Evolutionary conservation across 2,797 vertebrate species (phyloP).

Genomic region (Halcyon badia): DNA sequence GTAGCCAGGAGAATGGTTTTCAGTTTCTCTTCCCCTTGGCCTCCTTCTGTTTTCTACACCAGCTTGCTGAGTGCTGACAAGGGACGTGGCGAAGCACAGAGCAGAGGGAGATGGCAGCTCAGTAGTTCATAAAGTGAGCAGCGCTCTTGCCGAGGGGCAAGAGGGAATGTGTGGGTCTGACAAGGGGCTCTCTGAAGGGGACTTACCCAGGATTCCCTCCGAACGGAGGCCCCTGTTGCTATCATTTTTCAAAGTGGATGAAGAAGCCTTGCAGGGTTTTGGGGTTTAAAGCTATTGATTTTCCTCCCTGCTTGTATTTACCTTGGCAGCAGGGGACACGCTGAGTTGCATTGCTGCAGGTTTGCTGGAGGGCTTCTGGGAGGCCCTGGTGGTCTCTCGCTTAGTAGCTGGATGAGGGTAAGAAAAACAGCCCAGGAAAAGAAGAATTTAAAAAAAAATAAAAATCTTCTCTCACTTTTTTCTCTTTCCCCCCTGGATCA

Average conservation of each 20-base stretch:
- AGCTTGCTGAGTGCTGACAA: not conserved
- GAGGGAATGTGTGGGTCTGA: not conserved
- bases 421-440: not conserved
- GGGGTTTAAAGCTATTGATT: not conserved
- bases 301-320: not conserved
- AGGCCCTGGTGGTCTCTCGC: not conserved
- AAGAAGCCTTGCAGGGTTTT: not conserved
- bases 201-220: not conserved
- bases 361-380: not conserved
- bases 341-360: rapidly evolving
- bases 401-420: not conserved
- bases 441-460: not conserved
- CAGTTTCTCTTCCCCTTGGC: constrained; percentile 9
- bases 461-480: not conserved
- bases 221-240: rapidly evolving
- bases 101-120: not conserved
- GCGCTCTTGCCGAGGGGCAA: rapidly evolving
- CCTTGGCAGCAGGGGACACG: not conserved
- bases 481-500: not conserved
- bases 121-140: not conserved
- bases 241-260: not conserved
- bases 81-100: rapidly evolving
- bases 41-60: not conserved
- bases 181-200: not conserved
- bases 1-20: not conserved